Percentiles rank a stretch among this genome's conserved stretches.
phyloP scores from a whole-genome alignment of 2,797 vertebrate species.

The Zonotrichia albicollis region DNA sequence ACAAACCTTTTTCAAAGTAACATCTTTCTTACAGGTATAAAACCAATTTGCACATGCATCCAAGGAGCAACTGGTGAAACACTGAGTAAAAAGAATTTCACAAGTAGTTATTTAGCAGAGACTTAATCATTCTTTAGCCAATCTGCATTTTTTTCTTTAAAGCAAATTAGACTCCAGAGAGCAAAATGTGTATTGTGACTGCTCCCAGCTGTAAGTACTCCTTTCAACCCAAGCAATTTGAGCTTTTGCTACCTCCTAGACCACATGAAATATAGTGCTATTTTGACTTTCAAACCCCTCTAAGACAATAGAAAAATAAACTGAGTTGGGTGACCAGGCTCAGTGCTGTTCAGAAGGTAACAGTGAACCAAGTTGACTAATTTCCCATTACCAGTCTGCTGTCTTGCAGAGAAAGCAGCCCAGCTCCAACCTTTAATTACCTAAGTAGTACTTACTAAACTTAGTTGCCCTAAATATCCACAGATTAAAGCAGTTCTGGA shows the following conservation, averaged over 20 bases:
- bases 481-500: slow-evolving; percentile 55
- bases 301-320: not conserved
- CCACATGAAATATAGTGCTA: not conserved
- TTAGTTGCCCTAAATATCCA: slow-evolving; percentile 44
- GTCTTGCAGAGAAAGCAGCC: slow-evolving; percentile 7
- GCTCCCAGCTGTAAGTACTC: not conserved
- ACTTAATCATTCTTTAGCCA: not conserved
- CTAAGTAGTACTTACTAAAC: slow-evolving; percentile 52
- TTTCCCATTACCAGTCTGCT: not conserved
- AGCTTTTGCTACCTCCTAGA: not conserved
- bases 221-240: not conserved
- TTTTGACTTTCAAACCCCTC: not conserved
- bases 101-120: not conserved
- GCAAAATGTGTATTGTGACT: not conserved
- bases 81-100: not conserved
- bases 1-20: not conserved
- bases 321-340: not conserved
- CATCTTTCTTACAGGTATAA: not conserved
- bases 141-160: not conserved
- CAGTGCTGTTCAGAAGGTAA: not conserved
- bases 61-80: not conserved
- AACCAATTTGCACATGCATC: not conserved
- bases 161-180: not conserved
- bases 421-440: slow-evolving; percentile 34
- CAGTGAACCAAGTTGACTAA: not conserved